Percentiles rank a stretch among this genome's conserved stretches.
Conservation (phyloP, 2,113 vertebrate species). For the Indicator indicator region DNA sequence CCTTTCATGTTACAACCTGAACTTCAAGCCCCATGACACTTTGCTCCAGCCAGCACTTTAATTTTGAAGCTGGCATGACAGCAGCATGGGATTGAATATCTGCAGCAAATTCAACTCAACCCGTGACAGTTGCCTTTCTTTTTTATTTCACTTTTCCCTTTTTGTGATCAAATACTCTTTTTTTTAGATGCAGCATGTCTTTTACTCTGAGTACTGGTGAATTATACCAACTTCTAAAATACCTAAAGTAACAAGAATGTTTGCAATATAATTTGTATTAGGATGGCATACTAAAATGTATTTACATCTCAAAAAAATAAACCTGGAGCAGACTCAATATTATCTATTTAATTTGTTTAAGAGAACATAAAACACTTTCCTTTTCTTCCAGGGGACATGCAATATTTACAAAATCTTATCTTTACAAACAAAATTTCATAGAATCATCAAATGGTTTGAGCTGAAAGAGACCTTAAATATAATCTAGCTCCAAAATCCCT, state of each 20-base stretch:
- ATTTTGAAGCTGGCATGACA: too few species aligned
- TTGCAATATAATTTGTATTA: background rate
- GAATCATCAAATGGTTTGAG: background rate
- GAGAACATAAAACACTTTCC: background rate
- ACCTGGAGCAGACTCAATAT: constrained; percentile 19
- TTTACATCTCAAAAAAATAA: constrained; percentile 32
- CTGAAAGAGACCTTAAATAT: background rate
- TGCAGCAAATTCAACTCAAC: too few species aligned
- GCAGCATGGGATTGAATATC: too few species aligned
- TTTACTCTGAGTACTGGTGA: background rate
- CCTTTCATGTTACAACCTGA: too few species aligned
- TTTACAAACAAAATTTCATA: constrained; percentile 25
- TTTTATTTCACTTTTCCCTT: background rate
- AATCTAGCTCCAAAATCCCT: background rate
- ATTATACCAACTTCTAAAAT: background rate
- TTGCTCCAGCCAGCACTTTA: too few species aligned
- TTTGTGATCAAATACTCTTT: background rate
- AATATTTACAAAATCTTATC: constrained; percentile 43
- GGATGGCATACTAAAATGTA: background rate
- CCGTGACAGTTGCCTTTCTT: background rate
- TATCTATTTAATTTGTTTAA: constrained; percentile 47
- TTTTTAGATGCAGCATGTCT: background rate
- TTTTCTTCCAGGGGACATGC: background rate
- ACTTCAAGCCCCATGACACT: too few species aligned
- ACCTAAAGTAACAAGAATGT: background rate